Evolutionary conservation across 1,140 invertebrate genomes (phyloP).

Genomic region (Cataglyphis hispanica): DNA sequence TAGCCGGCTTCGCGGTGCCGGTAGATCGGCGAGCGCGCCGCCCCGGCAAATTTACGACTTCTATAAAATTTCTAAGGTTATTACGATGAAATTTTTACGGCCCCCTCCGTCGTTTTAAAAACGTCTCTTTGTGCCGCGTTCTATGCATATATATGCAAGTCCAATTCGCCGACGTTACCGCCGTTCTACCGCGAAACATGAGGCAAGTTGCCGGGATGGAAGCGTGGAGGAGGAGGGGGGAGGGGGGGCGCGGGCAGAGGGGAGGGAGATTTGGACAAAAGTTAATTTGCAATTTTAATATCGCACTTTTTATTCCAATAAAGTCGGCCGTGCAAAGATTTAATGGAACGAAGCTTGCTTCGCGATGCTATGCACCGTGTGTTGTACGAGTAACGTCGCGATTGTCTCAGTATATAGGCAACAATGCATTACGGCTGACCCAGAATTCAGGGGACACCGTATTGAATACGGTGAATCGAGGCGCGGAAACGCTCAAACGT

Average conservation of each 20-base stretch:
- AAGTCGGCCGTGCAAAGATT: conserved; percentile 55
- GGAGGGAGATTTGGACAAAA: conserved; percentile 46
- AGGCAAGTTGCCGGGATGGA: neutral
- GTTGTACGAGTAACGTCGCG: conserved; percentile 52
- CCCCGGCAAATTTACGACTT: conserved; percentile 62
- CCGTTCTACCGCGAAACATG: conserved; percentile 36
- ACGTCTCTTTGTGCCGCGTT: conserved; percentile 45
- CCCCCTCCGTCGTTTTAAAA: conserved; percentile 43
- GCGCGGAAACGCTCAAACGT: conserved; percentile 34
- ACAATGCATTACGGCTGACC: conserved; percentile 71
- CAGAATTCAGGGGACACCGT: conserved; percentile 64
- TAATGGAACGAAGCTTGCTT: conserved; percentile 67
- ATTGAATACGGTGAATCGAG: conserved; percentile 68
- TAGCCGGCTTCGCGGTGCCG: conserved; percentile 55
- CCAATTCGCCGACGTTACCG: conserved; percentile 32
- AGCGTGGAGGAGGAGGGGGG: neutral
- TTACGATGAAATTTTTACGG: conserved; percentile 60
- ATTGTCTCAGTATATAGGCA: conserved; percentile 69
- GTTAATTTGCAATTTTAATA: conserved; percentile 75
- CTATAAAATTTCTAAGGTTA: conserved; percentile 70
- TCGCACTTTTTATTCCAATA: conserved; percentile 60
- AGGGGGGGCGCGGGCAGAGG: no score
- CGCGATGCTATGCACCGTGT: conserved; percentile 19
- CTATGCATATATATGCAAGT: neutral
- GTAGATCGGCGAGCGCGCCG: conserved; percentile 9